Evolutionary conservation across 1,140 invertebrate genomes (phyloP).

Genomic region (Leptoteleia sp.): DNA sequence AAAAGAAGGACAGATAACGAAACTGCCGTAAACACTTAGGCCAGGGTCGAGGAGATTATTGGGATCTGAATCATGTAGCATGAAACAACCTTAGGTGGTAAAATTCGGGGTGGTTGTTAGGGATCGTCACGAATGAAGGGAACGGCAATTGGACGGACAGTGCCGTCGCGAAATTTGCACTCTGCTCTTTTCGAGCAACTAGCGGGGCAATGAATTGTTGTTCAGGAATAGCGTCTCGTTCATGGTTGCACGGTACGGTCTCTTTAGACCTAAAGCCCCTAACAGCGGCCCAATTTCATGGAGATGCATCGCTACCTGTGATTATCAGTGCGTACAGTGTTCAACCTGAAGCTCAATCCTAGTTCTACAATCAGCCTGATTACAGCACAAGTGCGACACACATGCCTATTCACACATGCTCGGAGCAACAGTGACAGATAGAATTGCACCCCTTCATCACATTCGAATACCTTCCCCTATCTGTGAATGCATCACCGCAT

Average conservation of each 20-base stretch:
- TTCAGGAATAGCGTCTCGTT: slow-evolving; percentile 51
- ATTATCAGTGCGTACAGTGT: slow-evolving; percentile 77
- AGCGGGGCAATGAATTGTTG: slow-evolving; percentile 57
- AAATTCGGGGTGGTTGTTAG: slow-evolving; percentile 12
- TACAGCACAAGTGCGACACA: slow-evolving; percentile 62
- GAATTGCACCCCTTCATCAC: slow-evolving; percentile 51
- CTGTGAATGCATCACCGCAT: slow-evolving; percentile 2
- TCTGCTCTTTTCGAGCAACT: slow-evolving; percentile 40
- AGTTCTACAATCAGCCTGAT: slow-evolving; percentile 75
- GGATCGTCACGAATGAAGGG: slow-evolving; percentile 18
- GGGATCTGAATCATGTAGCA: no score
- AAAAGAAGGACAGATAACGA: no score
- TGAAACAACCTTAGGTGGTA: no score
- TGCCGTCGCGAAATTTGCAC: slow-evolving; percentile 46
- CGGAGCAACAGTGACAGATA: slow-evolving; percentile 53
- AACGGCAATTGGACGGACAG: slow-evolving; percentile 12
- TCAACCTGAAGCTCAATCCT: slow-evolving; percentile 73
- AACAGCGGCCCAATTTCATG: slow-evolving; percentile 78
- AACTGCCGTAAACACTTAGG: no score
- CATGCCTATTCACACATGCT: slow-evolving; percentile 66
- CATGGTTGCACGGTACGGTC: slow-evolving; percentile 59
- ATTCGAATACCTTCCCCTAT: slow-evolving; percentile 40
- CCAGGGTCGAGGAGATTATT: no score
- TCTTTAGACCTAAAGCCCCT: slow-evolving; percentile 74
- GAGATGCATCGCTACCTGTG: slow-evolving; percentile 77